Evolutionary conservation across 2,113 vertebrate genomes (phyloP), one percentile per base, ranked within the genome.

Genomic region (Platichthys flesus): DNA sequence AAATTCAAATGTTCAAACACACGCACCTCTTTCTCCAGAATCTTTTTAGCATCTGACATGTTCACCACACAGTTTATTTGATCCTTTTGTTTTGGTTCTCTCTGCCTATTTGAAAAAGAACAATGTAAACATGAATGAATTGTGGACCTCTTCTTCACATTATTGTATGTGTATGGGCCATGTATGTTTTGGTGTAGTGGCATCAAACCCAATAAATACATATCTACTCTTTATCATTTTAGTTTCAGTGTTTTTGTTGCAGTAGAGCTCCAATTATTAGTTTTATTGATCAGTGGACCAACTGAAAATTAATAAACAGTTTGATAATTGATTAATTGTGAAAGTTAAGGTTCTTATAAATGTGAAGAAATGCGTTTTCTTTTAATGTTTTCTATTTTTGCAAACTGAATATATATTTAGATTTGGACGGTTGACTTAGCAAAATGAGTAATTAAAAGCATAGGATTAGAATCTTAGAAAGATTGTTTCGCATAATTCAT

Each of bases 131-230:
- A 20, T n/a, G 18, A 20, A 51, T n/a, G 51, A 54, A 54, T n/a
- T 9, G 5, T 21, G 3, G 20, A 54, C 8, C 9, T n/a, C 18
- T 54, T 54, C 2, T 16, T 20, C 2, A 9, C 31, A 31, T 31
- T 9, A 15, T 52, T 8, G 21, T n/a, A n/a, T n/a, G n/a, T 52
- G 51, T 52, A n/a, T n/a, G n/a, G 5, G 6, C 6, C 5, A 31
- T 31, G 31, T 31, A 31, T 2, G 67, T 82, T 40, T 56, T 67
- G 59, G 24, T 28, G n/a, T 73, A 26, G 14, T 21, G 37, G 67
- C 24, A 31, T 58, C 26, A 9, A 37, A 58, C 78, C 31, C 51
- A 90, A 84, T 91, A 90, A 87, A 90, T 56, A 0, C 52, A 62
- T 47, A 21, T 62, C 28, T 59, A 5, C 20, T 52, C 7, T 76